A percentile compares a stretch with the other conserved stretches of the same genome.
Evolutionary conservation across 2,888 invertebrate genomes (phyloP).

Genomic region (Eupithecia vulgata): DNA sequence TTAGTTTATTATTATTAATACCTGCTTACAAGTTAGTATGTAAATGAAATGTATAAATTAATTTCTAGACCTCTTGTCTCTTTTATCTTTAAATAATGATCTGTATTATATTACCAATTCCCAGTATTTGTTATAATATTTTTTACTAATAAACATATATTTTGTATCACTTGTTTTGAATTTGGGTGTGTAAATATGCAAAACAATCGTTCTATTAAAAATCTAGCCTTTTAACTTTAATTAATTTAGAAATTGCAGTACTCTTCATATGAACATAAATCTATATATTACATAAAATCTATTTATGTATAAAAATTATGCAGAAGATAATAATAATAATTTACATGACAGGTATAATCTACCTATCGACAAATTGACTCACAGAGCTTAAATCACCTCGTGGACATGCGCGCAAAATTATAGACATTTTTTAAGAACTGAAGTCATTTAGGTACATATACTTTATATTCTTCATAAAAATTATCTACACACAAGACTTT

Average conservation of each 20-base stretch:
- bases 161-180: slow-evolving; percentile 34
- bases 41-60: neutral
- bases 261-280: slow-evolving; percentile 45
- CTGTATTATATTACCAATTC: slow-evolving; percentile 30
- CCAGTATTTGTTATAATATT: slow-evolving; percentile 35
- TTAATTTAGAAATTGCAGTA: slow-evolving; percentile 49
- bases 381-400: slow-evolving; percentile 27
- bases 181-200: slow-evolving; percentile 60
- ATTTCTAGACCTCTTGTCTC: slow-evolving; percentile 9
- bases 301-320: slow-evolving; percentile 54
- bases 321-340: slow-evolving; percentile 69
- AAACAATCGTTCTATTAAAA: slow-evolving; percentile 67
- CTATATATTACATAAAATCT: slow-evolving; percentile 51
- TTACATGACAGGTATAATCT: slow-evolving; percentile 45
- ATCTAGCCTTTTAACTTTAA: slow-evolving; percentile 74
- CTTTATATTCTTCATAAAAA: slow-evolving; percentile 82
- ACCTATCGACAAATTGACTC: slow-evolving; percentile 36
- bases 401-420: slow-evolving; percentile 30
- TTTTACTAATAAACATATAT: slow-evolving; percentile 41
- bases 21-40: neutral
- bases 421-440: slow-evolving; percentile 62
- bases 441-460: slow-evolving; percentile 78
- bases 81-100: slow-evolving; percentile 13
- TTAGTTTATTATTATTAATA: neutral
- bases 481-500: slow-evolving; percentile 82